Conservation (phyloP, 1,140 invertebrate genomes). For the Penaeus vannamei region DNA sequence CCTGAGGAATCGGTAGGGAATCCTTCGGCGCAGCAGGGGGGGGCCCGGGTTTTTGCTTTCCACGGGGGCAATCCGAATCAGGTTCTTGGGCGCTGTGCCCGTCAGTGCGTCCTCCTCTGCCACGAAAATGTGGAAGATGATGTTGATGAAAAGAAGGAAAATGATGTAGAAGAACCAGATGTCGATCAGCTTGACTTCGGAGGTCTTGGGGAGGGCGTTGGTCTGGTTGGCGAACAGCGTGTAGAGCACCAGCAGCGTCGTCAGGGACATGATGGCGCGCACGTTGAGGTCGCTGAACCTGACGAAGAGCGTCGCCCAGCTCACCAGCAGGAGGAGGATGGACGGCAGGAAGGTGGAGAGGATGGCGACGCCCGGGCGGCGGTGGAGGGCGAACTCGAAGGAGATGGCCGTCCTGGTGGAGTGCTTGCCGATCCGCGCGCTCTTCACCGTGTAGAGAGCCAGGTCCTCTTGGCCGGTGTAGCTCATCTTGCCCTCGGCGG, state of each 20-base stretch:
- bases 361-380: constrained; percentile 29
- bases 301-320: constrained; percentile 44
- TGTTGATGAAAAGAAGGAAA: constrained; percentile 52
- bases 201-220: constrained; percentile 38
- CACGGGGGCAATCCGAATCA: neutral
- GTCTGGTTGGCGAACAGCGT: constrained; percentile 55
- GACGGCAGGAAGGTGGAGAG: constrained; percentile 52
- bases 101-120: neutral
- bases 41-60: neutral
- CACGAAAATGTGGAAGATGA: constrained; percentile 48
- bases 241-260: constrained; percentile 59
- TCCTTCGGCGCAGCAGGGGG: neutral
- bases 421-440: neutral
- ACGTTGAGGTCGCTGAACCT: constrained; percentile 34
- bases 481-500: neutral
- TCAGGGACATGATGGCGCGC: constrained; percentile 54
- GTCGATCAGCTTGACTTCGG: constrained; percentile 56
- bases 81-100: neutral
- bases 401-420: constrained; percentile 3
- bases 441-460: constrained; percentile 25
- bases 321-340: constrained; percentile 37
- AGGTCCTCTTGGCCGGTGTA: constrained; percentile 28
- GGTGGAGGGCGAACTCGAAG: constrained; percentile 27
- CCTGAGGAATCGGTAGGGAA: neutral
- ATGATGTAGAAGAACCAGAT: constrained; percentile 59